Evolutionary conservation across 2,888 invertebrate species (phyloP).

Genomic region (Neocrepidodera transversa): DNA sequence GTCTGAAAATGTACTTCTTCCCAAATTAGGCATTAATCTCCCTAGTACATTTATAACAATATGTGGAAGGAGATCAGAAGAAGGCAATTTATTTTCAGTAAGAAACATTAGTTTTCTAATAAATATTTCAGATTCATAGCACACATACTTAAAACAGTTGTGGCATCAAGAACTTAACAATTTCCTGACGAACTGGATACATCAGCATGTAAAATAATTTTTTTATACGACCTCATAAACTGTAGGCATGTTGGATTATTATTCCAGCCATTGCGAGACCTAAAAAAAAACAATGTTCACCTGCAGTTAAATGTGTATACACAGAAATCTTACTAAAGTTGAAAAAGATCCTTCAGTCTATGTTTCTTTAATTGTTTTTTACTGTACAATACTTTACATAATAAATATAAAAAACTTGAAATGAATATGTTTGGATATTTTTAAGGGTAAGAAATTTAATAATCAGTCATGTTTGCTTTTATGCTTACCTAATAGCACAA

Average conservation of each 20-base stretch:
- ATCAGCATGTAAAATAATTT: constrained; percentile 14
- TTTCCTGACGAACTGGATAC: constrained; percentile 3
- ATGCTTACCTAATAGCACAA: constrained; percentile 24
- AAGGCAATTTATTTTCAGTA: neutral
- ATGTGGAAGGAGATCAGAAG: neutral
- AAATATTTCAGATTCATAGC: neutral
- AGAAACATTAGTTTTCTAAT: neutral
- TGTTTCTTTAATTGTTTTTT: too few species aligned
- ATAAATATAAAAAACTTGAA: neutral
- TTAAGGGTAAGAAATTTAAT: too few species aligned
- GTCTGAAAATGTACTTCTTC: neutral
- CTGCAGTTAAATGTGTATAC: too few species aligned
- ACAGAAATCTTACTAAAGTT: too few species aligned
- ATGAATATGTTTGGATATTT: too few species aligned
- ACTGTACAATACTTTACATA: neutral
- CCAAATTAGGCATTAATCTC: neutral
- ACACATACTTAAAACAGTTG: neutral
- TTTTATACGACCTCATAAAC: constrained; percentile 20
- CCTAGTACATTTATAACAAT: neutral
- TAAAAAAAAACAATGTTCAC: constrained; percentile 13
- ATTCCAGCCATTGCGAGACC: constrained; percentile 30
- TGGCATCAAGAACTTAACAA: neutral
- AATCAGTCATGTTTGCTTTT: too few species aligned
- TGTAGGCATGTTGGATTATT: constrained; percentile 29
- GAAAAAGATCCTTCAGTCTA: too few species aligned